These are phyloP conservation scores for Alectura lathami DNA, from an alignment of 2,113 vertebrate genomes.

Conservation along the genomic window DNA sequence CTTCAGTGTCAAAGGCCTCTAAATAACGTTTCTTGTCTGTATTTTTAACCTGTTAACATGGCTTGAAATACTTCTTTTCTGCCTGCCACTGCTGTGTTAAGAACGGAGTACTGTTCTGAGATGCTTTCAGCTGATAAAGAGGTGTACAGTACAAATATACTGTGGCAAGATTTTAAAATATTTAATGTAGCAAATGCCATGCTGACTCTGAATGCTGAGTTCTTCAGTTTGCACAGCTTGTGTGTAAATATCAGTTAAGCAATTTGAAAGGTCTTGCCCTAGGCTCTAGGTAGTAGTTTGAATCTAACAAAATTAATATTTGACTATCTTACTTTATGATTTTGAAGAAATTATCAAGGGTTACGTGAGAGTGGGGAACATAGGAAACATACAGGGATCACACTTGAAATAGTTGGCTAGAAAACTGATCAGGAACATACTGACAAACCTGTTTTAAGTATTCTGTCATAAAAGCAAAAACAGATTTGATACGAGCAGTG, in stretches of 20 bases:
- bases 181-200: neutral
- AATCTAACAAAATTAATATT: neutral
- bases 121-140: neutral
- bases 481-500: neutral
- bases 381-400: neutral
- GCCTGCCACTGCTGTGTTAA: accelerated
- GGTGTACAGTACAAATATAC: neutral
- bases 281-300: neutral
- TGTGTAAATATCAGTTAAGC: neutral
- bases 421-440: neutral
- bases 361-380: neutral
- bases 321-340: neutral
- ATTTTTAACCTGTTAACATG: neutral
- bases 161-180: neutral
- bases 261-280: neutral
- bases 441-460: neutral
- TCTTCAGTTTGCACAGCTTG: neutral
- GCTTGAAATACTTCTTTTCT: neutral
- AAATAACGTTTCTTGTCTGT: neutral
- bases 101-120: neutral
- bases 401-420: neutral
- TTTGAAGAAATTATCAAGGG: neutral
- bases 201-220: neutral
- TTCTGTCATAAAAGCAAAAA: neutral
- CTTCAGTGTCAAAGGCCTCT: neutral